phyloP scores from a whole-genome alignment of 2,797 vertebrate genomes.

The Tenualosa thibaudeaui region DNA sequence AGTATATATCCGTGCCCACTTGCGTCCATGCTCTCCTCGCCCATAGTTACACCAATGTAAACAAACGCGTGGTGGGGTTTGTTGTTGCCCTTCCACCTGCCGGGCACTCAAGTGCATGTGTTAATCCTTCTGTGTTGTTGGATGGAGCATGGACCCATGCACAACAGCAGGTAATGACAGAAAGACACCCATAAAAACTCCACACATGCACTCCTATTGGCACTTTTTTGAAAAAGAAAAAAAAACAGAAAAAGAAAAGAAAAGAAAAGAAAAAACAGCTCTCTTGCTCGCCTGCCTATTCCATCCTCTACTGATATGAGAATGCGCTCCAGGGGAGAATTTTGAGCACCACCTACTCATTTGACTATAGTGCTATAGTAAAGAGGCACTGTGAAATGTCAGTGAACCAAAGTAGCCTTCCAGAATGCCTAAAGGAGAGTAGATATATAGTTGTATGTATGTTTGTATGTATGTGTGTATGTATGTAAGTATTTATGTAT shows the following conservation, averaged over 20 bases:
- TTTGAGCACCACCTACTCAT: neutral
- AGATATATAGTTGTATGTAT: neutral
- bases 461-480: neutral
- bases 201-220: neutral
- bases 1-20: constrained; percentile 34
- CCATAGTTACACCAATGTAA: constrained; percentile 52
- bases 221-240: too few relatives aligned
- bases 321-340: neutral
- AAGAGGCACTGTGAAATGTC: constrained; percentile 1
- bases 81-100: constrained; percentile 17
- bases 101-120: neutral
- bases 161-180: constrained; percentile 10
- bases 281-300: neutral
- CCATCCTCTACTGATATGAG: neutral
- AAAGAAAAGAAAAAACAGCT: neutral
- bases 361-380: constrained; percentile 1
- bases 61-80: constrained; percentile 35
- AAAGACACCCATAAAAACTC: neutral
- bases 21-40: constrained; percentile 37
- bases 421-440: neutral
- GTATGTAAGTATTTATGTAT: neutral
- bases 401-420: neutral
- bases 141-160: neutral
- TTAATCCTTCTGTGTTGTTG: neutral
- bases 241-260: too few relatives aligned